Evolutionary conservation across 2,888 invertebrate genomes (phyloP).

Genomic region (Hyalella azteca): DNA sequence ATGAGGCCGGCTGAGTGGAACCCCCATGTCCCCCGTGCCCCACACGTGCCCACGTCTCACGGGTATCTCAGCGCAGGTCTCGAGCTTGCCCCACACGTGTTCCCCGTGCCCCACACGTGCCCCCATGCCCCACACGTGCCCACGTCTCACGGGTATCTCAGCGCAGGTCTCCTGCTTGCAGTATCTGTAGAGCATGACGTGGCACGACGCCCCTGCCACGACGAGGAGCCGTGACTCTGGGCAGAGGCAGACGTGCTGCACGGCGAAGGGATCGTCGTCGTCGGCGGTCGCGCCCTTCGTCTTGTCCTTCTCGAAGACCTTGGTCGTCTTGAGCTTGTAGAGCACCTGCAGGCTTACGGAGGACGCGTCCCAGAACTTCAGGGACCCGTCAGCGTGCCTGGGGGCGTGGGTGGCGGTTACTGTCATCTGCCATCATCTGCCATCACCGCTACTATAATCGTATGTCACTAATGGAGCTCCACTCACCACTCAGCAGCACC

Average conservation of each 20-base stretch:
- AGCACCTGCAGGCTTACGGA: slow-evolving; percentile 94
- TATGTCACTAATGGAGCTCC: no score
- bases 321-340: slow-evolving; percentile 97
- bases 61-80: background rate
- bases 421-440: no score
- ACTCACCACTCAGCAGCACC: no score
- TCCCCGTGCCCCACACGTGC: background rate
- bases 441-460: no score
- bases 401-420: no score
- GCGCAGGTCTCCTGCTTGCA: slow-evolving; percentile 85
- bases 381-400: slow-evolving; percentile 96
- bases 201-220: slow-evolving; percentile 88
- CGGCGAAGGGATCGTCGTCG: slow-evolving; percentile 80
- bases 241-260: slow-evolving; percentile 88
- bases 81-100: background rate
- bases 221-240: slow-evolving; percentile 89
- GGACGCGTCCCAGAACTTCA: slow-evolving; percentile 99
- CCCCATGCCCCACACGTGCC: no score
- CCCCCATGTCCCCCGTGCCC: no score
- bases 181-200: slow-evolving; percentile 95
- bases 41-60: no score
- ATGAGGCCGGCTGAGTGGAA: no score
- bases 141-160: slow-evolving; percentile 74
- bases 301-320: slow-evolving; percentile 80
- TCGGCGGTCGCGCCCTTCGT: slow-evolving; percentile 65